A percentile compares a stretch with the other conserved stretches of the same genome.
phyloP scores from a whole-genome alignment of 2,888 invertebrate species.

The Nebria brevicollis region DNA sequence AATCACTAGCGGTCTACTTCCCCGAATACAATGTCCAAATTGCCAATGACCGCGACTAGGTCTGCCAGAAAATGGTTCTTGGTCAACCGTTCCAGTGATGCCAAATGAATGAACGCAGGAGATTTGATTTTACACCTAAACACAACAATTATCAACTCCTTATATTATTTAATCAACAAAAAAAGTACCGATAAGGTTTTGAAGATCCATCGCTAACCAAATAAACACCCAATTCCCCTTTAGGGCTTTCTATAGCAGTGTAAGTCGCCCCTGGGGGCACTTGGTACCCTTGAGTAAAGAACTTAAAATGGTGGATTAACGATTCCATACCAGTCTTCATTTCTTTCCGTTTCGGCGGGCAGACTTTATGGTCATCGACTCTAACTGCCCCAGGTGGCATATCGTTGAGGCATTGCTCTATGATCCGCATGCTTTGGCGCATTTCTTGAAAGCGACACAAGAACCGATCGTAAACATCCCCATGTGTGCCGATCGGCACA shows the following conservation, averaged over 20 bases:
- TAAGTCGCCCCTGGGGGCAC: constrained; percentile 89
- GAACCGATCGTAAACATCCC: constrained; percentile 84
- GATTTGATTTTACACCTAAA: constrained; percentile 65
- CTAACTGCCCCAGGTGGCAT: constrained; percentile 85
- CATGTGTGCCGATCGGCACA: constrained; percentile 80
- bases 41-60: constrained; percentile 9
- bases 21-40: constrained; percentile 13
- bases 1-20: constrained; percentile 30
- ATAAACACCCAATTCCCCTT: constrained; percentile 89
- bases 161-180: too few species aligned
- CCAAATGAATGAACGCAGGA: constrained; percentile 70
- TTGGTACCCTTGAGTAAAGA: constrained; percentile 81
- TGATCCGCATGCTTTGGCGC: constrained; percentile 81
- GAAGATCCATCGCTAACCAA: constrained; percentile 86
- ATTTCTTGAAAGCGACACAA: constrained; percentile 75
- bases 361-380: constrained; percentile 83
- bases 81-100: constrained; percentile 71
- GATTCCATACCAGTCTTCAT: constrained; percentile 92
- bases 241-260: constrained; percentile 83
- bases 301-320: constrained; percentile 89
- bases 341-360: constrained; percentile 76
- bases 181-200: constrained; percentile 69
- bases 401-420: constrained; percentile 82
- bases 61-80: constrained; percentile 31
- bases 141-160: too few species aligned